A percentile compares a stretch with the other conserved stretches of the same genome.
Conservation (phyloP, 2,113 vertebrate genomes). For the Conger conger region DNA sequence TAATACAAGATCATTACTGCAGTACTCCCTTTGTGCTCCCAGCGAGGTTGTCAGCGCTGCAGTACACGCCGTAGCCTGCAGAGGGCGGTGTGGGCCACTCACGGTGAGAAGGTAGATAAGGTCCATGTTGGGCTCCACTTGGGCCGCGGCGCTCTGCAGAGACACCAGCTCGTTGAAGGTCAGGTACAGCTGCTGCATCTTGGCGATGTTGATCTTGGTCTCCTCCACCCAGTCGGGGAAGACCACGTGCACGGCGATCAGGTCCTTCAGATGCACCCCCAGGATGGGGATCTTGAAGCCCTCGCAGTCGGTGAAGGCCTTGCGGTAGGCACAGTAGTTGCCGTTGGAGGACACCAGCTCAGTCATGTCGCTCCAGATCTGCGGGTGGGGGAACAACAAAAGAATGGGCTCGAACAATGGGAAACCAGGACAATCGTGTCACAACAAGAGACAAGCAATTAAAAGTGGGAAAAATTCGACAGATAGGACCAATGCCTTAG, state of each 20-base stretch:
- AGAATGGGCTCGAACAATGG: not conserved
- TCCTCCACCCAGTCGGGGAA: conserved; percentile 89
- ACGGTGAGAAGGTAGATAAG: conserved; percentile 92
- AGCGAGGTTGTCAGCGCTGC: not conserved
- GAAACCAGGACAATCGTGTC: not conserved
- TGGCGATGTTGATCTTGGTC: conserved; percentile 89
- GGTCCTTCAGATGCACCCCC: conserved; percentile 95
- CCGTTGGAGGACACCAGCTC: conserved; percentile 94
- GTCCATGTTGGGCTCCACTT: conserved; percentile 95
- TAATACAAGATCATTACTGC: no score
- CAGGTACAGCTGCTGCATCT: conserved; percentile 96
- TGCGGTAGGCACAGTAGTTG: conserved; percentile 94
- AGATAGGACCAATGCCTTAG: not conserved
- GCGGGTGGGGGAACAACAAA: not conserved
- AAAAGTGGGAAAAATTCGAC: not conserved
- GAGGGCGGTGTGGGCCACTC: conserved; percentile 55
- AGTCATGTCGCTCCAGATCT: conserved; percentile 97
- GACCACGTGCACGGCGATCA: conserved; percentile 93
- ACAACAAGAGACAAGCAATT: not conserved
- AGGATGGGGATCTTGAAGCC: conserved; percentile 96
- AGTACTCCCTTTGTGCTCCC: no score
- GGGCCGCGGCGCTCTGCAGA: conserved; percentile 82
- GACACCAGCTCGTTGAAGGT: conserved; percentile 92
- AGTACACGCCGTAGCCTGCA: not conserved
- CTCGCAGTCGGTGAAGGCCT: conserved; percentile 85